Evolutionary conservation across 1,140 invertebrate species (phyloP).

Genomic region (Sminthurides bifidus): DNA sequence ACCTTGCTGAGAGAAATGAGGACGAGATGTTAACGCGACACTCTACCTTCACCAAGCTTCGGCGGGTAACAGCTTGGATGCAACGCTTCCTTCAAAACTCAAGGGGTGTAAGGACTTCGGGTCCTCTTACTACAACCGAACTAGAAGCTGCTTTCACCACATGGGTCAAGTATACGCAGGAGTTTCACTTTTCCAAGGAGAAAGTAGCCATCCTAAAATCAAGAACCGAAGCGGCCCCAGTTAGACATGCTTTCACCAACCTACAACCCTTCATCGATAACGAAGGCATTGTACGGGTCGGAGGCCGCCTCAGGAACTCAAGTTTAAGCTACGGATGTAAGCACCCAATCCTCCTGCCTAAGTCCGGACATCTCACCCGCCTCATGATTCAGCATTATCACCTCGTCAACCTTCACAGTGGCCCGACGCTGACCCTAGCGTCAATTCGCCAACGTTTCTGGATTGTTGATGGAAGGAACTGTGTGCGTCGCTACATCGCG

Average conservation of each 20-base stretch:
- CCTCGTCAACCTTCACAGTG: background rate
- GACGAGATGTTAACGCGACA: background rate
- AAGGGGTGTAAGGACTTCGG: too few species aligned
- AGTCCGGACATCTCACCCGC: background rate
- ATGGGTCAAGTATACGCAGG: background rate
- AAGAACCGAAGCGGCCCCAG: background rate
- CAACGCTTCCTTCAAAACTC: background rate
- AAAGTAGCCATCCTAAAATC: background rate
- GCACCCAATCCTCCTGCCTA: slow-evolving; percentile 2
- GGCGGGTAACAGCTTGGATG: background rate
- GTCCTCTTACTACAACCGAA: background rate
- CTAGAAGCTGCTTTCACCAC: background rate
- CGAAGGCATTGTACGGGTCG: background rate
- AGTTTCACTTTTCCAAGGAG: background rate
- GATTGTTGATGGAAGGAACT: background rate
- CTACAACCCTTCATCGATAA: background rate
- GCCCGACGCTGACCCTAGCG: background rate
- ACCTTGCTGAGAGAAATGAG: background rate
- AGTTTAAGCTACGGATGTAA: background rate
- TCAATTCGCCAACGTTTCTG: background rate
- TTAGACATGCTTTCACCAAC: background rate
- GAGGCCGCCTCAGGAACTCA: background rate
- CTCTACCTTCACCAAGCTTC: background rate
- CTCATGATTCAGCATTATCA: background rate
- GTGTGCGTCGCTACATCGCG: background rate